These are phyloP conservation scores for Danio jaintianensis DNA, from an alignment of 2,797 vertebrate genomes.

Conservation along the genomic window DNA sequence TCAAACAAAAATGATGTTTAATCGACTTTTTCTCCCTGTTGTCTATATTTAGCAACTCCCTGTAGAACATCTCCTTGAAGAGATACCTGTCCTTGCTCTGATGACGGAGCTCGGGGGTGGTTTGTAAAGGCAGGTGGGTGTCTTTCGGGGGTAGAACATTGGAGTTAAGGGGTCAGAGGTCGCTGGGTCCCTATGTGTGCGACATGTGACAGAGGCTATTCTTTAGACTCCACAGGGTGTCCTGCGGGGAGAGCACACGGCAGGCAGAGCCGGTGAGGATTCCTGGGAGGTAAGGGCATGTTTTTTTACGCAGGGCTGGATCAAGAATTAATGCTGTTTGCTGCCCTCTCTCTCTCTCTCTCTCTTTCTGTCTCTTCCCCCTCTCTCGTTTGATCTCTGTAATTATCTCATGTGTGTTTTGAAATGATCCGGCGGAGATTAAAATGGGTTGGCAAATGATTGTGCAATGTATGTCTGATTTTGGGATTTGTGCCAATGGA, in stretches of 20 bases:
- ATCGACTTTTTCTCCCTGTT: slow-evolving; percentile 38
- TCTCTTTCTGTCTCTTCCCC: slow-evolving; percentile 38
- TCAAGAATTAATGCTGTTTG: slow-evolving; percentile 60
- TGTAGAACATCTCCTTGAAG: slow-evolving; percentile 50
- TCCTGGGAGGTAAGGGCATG: slow-evolving; percentile 88
- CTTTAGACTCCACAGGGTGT: slow-evolving; percentile 93
- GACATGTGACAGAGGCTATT: slow-evolving; percentile 94
- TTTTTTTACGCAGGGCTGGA: slow-evolving; percentile 81
- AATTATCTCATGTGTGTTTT: slow-evolving; percentile 30
- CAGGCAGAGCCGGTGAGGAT: slow-evolving; percentile 85
- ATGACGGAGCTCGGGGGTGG: slow-evolving; percentile 56
- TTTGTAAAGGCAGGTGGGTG: slow-evolving; percentile 70
- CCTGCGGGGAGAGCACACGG: slow-evolving; percentile 86
- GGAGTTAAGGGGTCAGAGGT: slow-evolving; percentile 57
- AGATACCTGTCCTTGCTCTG: slow-evolving; percentile 54
- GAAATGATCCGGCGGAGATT: slow-evolving; percentile 50
- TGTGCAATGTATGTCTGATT: slow-evolving; percentile 51
- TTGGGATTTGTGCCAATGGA: slow-evolving; percentile 43
- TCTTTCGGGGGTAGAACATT: slow-evolving; percentile 66
- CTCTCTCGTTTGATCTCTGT: slow-evolving; percentile 42
- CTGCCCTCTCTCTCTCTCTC: slow-evolving; percentile 31
- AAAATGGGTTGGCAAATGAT: slow-evolving; percentile 26
- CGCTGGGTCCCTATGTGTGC: slow-evolving; percentile 82
- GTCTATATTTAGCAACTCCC: slow-evolving; percentile 43
- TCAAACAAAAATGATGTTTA: slow-evolving; percentile 37